Base-by-base conservation (phyloP, 2,888 invertebrate species). In the Neelides folsomi region DNA sequence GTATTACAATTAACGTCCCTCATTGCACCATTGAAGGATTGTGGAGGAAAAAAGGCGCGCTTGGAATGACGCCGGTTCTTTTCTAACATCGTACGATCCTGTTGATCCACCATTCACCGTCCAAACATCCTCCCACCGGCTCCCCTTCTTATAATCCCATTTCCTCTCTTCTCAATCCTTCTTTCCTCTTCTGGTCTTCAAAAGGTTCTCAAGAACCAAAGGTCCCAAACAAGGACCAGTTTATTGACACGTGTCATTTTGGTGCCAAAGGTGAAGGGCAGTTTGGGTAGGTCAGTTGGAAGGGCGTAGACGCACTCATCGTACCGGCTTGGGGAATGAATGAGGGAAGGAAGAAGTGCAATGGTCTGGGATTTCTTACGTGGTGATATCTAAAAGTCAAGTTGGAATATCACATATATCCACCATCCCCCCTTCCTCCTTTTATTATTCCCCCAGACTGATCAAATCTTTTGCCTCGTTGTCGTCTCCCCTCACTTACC, bases 51-150 rank as follows among this genome's bases (percentile, higher is more conserved):
- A 4, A 27, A 12, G 19, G 39, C 27, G 39, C 47, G 38, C 38
- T 47, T 40, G 47, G 40, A 39, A 38, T 47, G 47, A 39, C 47
- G 47, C 47, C 37, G 40, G 40, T 39, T 47, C 40, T 39, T 19
- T 37, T 6, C 20, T 20, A 27, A 35, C 27, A 36, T 46, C 34
- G 16, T 46, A 9, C 10, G 13, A 10, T 42, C 18, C 19, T 42
- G 16, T 16, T 42, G 18, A 13, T 44, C 44, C n/a, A 39, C 13
- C n/a, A 13, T 39, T 19, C 13, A 10, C 19, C 44, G 13, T 9
- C 15, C 27, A 44, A 19, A 10, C 27, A 19, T 13, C 35, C 45
- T 45, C 45, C 16, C n/a, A 35, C 34, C 34, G 7, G 27, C 27
- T 27, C 27, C 27, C 27, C 7, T 5, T 7, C 27, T 27, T 27